Conservation (phyloP, 2,113 vertebrate species). For the Telmatochromis sp. region DNA sequence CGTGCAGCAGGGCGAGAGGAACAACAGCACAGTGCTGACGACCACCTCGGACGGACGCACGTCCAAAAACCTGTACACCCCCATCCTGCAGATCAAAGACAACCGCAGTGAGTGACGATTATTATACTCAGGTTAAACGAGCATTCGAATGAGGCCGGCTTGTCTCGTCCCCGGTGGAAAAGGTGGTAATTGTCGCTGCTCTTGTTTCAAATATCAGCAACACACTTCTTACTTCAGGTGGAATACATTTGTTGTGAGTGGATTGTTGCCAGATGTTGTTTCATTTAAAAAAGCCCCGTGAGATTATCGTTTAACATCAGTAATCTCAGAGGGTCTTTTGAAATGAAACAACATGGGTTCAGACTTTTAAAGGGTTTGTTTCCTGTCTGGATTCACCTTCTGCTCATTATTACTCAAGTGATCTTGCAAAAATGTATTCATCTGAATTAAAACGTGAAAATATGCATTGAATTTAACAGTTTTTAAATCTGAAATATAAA, state of each 20-base stretch:
- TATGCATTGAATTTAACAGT: neutral
- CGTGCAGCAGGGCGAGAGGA: conserved; percentile 75
- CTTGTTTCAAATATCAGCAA: neutral
- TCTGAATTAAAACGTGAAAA: accelerated
- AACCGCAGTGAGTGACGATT: conserved; percentile 79
- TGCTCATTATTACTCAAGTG: neutral
- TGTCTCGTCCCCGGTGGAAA: neutral
- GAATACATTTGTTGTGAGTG: neutral
- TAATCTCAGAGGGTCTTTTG: neutral
- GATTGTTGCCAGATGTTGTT: neutral
- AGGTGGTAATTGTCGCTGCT: neutral
- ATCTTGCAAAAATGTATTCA: neutral
- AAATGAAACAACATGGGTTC: neutral
- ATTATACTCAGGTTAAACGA: neutral
- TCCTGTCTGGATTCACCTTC: neutral
- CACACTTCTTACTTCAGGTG: neutral
- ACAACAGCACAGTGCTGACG: conserved; percentile 71
- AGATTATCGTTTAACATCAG: neutral
- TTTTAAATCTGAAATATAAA: neutral
- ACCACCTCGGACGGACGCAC: conserved; percentile 65
- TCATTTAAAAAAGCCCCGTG: neutral
- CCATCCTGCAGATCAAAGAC: conserved; percentile 76
- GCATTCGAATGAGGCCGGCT: neutral
- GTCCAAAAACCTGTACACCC: conserved; percentile 80
- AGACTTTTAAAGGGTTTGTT: neutral